phyloP scores from a whole-genome alignment of 2,797 vertebrate genomes.

The Ptychadena robeensis region DNA sequence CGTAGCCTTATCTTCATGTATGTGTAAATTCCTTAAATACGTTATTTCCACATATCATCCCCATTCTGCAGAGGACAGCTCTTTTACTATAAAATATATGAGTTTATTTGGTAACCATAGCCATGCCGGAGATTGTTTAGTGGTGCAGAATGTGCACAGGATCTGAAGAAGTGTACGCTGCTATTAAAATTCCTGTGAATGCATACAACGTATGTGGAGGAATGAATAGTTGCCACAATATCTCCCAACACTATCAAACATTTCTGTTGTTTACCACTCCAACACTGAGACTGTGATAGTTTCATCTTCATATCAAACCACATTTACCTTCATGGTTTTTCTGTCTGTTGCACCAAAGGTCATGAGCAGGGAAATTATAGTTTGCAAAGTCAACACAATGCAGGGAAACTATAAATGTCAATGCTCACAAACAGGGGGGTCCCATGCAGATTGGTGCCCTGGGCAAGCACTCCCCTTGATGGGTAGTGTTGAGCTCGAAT shows the following conservation, averaged over 20 bases:
- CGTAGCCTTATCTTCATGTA: neutral
- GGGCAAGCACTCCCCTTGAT: no score
- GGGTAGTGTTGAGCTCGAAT: no score
- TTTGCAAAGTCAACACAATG: no score
- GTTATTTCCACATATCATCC: neutral
- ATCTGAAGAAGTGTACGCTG: neutral
- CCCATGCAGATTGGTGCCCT: no score
- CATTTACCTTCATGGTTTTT: no score
- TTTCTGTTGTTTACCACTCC: neutral
- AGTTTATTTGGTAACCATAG: slow-evolving; percentile 1
- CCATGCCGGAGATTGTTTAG: neutral
- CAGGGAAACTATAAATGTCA: no score
- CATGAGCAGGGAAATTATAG: no score
- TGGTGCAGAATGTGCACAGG: neutral
- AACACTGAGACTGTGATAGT: no score
- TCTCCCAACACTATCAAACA: neutral
- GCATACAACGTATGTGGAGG: neutral
- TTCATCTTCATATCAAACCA: no score
- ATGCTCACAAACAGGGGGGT: no score
- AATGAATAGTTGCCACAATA: neutral
- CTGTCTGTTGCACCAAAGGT: no score
- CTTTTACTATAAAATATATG: neutral
- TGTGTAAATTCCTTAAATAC: neutral
- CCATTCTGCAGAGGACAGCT: neutral
- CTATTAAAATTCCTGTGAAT: neutral